A percentile compares a stretch with the other conserved stretches of the same genome.
phyloP scores from a whole-genome alignment of 2,797 vertebrate genomes.

The Tachyglossus aculeatus region DNA sequence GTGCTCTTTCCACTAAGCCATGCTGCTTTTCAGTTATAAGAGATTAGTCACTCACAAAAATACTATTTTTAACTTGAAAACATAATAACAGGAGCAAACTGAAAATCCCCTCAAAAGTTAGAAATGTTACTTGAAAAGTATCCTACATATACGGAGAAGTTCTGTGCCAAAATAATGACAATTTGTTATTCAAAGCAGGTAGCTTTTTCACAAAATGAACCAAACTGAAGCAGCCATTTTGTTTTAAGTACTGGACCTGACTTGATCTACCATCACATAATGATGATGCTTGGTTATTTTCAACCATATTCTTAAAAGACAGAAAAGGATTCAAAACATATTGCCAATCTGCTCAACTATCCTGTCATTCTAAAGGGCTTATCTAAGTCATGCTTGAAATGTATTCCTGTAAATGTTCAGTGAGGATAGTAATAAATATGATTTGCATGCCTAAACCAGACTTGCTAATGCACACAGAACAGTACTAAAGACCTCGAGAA shows the following conservation, averaged over 20 bases:
- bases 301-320: neutral
- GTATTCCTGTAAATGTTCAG: too few relatives aligned
- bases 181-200: neutral
- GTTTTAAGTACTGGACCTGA: neutral
- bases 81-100: slow-evolving; percentile 13
- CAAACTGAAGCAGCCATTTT: neutral
- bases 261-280: neutral
- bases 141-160: neutral
- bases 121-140: neutral
- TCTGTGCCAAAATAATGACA: neutral
- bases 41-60: neutral
- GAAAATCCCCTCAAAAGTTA: neutral
- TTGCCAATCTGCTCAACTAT: neutral
- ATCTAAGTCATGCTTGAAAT: neutral
- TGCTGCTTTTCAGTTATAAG: too few relatives aligned
- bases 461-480: too few relatives aligned
- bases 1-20: too few relatives aligned
- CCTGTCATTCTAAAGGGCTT: neutral
- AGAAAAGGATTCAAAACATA: neutral
- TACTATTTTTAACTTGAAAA: slow-evolving; percentile 21
- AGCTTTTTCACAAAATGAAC: neutral
- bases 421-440: too few relatives aligned
- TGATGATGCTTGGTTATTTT: neutral
- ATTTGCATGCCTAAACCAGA: too few relatives aligned
- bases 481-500: too few relatives aligned